These are phyloP conservation scores for Lordiphosa stackelbergi DNA, from an alignment of 1,140 invertebrate genomes.

Conservation along the genomic window DNA sequence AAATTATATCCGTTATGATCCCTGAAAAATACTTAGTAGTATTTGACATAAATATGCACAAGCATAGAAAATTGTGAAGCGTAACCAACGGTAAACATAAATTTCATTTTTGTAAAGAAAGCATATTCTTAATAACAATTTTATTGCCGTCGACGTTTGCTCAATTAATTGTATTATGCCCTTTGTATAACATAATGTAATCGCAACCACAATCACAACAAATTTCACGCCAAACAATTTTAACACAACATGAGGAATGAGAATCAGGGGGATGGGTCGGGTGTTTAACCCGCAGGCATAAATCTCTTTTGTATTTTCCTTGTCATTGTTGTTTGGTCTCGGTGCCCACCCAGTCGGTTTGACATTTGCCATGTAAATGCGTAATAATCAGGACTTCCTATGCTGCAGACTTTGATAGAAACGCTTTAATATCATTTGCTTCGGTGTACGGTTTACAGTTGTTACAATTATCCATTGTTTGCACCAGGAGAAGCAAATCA, in stretches of 20 bases:
- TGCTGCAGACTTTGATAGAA: conserved; percentile 37
- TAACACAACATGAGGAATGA: conserved; percentile 52
- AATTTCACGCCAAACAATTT: conserved; percentile 70
- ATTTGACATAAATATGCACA: conserved; percentile 36
- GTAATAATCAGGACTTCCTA: conserved; percentile 70
- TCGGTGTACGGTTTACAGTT: conserved; percentile 68
- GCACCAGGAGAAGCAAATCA: conserved; percentile 28
- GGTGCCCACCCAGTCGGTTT: conserved; percentile 49
- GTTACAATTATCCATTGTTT: conserved; percentile 63
- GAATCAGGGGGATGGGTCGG: conserved; percentile 42
- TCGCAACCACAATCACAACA: conserved; percentile 66
- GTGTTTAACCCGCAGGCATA: conserved; percentile 51
- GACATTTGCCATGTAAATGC: conserved; percentile 66
- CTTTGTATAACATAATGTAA: conserved; percentile 48
- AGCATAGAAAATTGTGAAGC: conserved; percentile 35
- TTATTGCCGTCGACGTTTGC: conserved; percentile 55
- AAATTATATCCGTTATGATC: no score
- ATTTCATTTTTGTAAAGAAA: conserved; percentile 50
- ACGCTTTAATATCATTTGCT: conserved; percentile 64
- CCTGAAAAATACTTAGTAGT: conserved; percentile 13
- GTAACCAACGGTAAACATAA: conserved; percentile 46
- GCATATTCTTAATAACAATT: conserved; percentile 49
- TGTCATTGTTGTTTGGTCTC: conserved; percentile 36
- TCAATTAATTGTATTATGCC: conserved; percentile 48
- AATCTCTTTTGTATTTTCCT: conserved; percentile 62